Percentiles rank a stretch among this genome's conserved stretches.
These are phyloP conservation scores for Thamnophis elegans DNA, from an alignment of 2,797 vertebrate species.

Conservation along the genomic window DNA sequence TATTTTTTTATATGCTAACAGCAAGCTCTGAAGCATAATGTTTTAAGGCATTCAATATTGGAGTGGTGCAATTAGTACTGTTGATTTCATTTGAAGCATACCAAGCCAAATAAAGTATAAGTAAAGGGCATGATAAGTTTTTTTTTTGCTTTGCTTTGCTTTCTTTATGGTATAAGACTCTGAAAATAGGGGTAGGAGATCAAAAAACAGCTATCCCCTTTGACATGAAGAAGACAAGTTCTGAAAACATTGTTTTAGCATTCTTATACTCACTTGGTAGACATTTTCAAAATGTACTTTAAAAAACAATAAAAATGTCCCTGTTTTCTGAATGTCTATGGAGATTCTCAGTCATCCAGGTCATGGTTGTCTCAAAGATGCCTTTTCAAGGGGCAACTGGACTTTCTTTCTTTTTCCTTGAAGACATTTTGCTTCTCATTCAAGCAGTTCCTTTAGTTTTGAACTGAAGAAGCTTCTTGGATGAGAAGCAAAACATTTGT, in stretches of 20 bases:
- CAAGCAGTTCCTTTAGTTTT: too few relatives aligned
- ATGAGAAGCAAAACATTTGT: too few relatives aligned
- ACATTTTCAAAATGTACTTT: neutral
- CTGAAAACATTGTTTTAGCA: neutral
- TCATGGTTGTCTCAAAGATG: too few relatives aligned
- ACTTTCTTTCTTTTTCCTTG: too few relatives aligned
- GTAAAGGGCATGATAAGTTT: neutral
- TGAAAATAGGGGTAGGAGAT: neutral
- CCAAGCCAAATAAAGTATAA: neutral
- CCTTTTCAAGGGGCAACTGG: too few relatives aligned
- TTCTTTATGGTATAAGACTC: neutral
- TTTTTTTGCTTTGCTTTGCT: accelerated
- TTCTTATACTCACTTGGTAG: neutral
- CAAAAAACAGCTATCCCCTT: neutral
- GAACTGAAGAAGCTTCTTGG: too few relatives aligned
- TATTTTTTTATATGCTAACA: neutral
- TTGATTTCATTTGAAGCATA: neutral
- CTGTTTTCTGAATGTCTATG: neutral
- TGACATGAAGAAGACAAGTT: neutral
- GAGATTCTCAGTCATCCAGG: too few relatives aligned
- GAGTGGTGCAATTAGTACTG: neutral
- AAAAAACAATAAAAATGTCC: neutral
- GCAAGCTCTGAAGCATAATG: neutral
- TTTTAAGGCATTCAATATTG: neutral
- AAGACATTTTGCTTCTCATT: too few relatives aligned